phyloP scores from a whole-genome alignment of 2,113 vertebrate genomes.

The Stigmatopora nigra region DNA sequence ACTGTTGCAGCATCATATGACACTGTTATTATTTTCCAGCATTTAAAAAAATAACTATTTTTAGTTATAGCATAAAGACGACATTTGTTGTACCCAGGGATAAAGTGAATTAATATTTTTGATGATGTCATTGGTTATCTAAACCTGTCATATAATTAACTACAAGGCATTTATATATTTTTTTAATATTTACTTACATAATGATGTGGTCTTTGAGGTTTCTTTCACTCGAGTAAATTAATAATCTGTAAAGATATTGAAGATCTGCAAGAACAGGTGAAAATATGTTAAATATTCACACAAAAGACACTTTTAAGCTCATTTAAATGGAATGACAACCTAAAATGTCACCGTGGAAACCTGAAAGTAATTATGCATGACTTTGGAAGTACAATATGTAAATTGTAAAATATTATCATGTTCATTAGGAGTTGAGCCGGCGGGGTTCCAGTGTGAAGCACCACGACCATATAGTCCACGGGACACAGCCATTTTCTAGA shows the following conservation, averaged over 20 bases:
- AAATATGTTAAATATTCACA: too few species aligned
- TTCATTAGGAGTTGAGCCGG: slow-evolving; percentile 56
- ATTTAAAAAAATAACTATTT: not conserved
- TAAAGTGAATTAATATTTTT: not conserved
- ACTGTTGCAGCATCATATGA: slow-evolving; percentile 25
- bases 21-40: slow-evolving; percentile 11
- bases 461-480: too few species aligned
- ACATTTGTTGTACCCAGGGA: slow-evolving; percentile 10
- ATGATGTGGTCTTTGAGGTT: too few species aligned
- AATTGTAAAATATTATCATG: too few species aligned
- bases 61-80: slow-evolving; percentile 9
- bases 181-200: not conserved
- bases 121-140: not conserved
- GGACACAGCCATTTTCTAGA: slow-evolving; percentile 77
- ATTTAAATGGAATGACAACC: too few species aligned
- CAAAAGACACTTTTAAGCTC: too few species aligned
- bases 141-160: not conserved
- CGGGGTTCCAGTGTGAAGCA: slow-evolving; percentile 77
- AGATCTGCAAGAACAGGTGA: too few species aligned
- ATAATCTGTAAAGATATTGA: too few species aligned
- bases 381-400: too few species aligned
- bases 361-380: too few species aligned
- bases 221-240: too few species aligned
- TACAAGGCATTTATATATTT: not conserved
- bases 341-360: too few species aligned